phyloP scores from a whole-genome alignment of 2,888 invertebrate genomes.

The Megaustenia siamemsis region DNA sequence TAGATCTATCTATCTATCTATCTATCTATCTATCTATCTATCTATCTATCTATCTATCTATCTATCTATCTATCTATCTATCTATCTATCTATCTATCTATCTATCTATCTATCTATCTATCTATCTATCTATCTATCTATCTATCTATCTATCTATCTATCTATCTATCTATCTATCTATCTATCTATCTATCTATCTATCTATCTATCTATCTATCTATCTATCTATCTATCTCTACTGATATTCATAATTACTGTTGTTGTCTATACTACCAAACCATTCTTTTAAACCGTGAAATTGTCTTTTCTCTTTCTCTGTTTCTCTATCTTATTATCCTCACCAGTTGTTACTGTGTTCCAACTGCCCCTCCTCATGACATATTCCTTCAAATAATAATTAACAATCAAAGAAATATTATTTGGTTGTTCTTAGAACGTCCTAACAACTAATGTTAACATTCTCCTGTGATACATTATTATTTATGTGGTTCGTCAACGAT shows the following conservation, averaged over 20 bases:
- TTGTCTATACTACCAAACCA: too few species aligned
- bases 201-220: background rate
- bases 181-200: background rate
- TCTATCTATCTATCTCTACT: background rate
- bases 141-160: background rate
- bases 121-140: background rate
- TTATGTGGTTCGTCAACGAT: too few species aligned
- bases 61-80: conserved; percentile 28
- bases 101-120: conserved; percentile 29
- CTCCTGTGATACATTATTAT: too few species aligned
- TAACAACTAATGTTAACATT: too few species aligned
- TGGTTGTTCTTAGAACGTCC: too few species aligned
- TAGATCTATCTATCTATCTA: background rate
- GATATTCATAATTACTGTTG: too few species aligned
- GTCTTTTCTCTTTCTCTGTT: background rate
- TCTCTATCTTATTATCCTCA: background rate
- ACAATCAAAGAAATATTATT: too few species aligned
- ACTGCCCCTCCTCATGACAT: too few species aligned
- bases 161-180: background rate
- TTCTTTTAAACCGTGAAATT: background rate
- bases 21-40: conserved; percentile 34
- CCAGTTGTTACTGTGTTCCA: too few species aligned
- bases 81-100: conserved; percentile 23
- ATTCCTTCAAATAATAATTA: too few species aligned
- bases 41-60: conserved; percentile 34